These are phyloP conservation scores for Dendrocincla tyrannina DNA, from an alignment of 2,797 vertebrate species.

Conservation along the genomic window DNA sequence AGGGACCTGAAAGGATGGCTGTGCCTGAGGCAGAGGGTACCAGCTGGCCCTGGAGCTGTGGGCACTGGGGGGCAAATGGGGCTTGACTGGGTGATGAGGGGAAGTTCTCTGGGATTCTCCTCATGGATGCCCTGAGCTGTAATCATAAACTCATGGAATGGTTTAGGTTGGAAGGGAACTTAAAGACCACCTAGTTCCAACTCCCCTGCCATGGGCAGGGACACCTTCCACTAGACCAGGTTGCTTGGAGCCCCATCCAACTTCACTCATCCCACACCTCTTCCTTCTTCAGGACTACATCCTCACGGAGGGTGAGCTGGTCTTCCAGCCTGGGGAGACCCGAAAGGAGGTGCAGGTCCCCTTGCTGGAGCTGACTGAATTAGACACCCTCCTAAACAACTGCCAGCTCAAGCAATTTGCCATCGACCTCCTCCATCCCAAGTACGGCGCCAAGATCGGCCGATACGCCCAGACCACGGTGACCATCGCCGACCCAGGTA, in stretches of 20 bases:
- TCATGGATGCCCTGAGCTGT: neutral
- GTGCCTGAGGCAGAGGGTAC: neutral
- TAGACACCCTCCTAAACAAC: slow-evolving; percentile 85
- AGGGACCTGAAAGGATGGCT: neutral
- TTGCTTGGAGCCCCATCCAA: neutral
- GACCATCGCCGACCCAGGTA: slow-evolving; percentile 88
- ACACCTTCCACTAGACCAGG: neutral
- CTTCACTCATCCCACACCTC: neutral
- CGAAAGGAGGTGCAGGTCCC: slow-evolving; percentile 87
- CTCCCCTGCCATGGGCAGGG: neutral
- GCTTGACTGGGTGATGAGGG: neutral
- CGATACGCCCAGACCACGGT: slow-evolving; percentile 87
- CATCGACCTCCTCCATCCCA: slow-evolving; percentile 90
- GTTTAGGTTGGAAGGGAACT: neutral
- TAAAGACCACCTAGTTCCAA: neutral
- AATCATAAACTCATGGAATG: neutral
- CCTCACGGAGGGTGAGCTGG: slow-evolving; percentile 86
- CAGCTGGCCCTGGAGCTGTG: neutral
- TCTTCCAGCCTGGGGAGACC: slow-evolving; percentile 86
- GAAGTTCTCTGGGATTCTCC: neutral
- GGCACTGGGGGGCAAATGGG: neutral
- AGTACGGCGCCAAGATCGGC: slow-evolving; percentile 88
- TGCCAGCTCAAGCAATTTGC: slow-evolving; percentile 88
- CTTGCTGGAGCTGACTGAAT: slow-evolving; percentile 86
- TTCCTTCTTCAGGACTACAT: slow-evolving; percentile 84